Evolutionary conservation across 2,888 invertebrate species (phyloP).

Genomic region (Oegoconia quadripuncta): DNA sequence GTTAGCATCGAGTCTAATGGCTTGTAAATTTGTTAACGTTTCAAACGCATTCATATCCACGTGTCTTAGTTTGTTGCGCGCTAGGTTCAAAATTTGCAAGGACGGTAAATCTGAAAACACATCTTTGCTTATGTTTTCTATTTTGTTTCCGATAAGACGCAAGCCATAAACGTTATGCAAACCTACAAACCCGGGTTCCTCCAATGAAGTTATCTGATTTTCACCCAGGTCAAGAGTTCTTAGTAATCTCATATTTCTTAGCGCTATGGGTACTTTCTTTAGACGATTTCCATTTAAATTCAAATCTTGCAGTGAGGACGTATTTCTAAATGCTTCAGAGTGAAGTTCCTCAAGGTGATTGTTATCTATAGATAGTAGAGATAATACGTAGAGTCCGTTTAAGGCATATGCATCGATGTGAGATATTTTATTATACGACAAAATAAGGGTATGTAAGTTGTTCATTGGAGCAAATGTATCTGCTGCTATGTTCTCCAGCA

Average conservation of each 20-base stretch:
- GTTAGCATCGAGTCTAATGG: slow-evolving; percentile 92
- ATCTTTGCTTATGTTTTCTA: slow-evolving; percentile 88
- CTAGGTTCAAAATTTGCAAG: slow-evolving; percentile 91
- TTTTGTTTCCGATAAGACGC: slow-evolving; percentile 92
- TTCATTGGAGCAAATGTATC: slow-evolving; percentile 95
- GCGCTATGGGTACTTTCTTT: slow-evolving; percentile 87
- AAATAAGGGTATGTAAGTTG: slow-evolving; percentile 92
- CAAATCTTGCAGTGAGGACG: slow-evolving; percentile 93
- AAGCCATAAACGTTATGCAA: slow-evolving; percentile 92
- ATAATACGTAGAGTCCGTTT: slow-evolving; percentile 92
- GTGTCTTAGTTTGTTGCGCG: slow-evolving; percentile 88
- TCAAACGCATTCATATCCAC: slow-evolving; percentile 91
- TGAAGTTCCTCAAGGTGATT: slow-evolving; percentile 91
- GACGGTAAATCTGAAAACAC: slow-evolving; percentile 89
- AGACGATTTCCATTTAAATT: slow-evolving; percentile 93
- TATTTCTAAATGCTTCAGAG: slow-evolving; percentile 93
- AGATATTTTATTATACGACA: slow-evolving; percentile 91
- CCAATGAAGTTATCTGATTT: slow-evolving; percentile 90
- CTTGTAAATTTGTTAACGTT: slow-evolving; percentile 88
- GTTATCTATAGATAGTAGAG: slow-evolving; percentile 90
- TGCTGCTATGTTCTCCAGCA: slow-evolving; percentile 89
- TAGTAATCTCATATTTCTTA: slow-evolving; percentile 91
- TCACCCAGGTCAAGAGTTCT: slow-evolving; percentile 94
- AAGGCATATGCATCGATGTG: slow-evolving; percentile 91
- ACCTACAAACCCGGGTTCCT: slow-evolving; percentile 89